Base-by-base conservation (phyloP, 2,888 invertebrate species). In the Drosophila conformis region DNA sequence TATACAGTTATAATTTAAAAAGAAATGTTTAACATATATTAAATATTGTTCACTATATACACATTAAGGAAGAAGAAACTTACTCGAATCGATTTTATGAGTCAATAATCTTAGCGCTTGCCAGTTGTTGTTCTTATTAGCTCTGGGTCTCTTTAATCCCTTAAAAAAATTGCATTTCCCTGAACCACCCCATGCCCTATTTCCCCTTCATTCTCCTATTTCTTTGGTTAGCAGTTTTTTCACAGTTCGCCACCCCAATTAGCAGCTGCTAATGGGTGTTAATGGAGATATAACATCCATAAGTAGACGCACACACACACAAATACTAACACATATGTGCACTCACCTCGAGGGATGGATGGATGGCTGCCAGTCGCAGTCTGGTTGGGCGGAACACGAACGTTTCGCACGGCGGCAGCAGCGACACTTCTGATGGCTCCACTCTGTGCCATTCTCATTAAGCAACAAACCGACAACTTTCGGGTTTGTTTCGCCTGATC, bases 211-310 rank as follows among this genome's bases (percentile, higher is more conserved):
- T 8, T 35, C 18, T 13, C 13, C 4, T 7, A 38, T 21, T 27
- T 48, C 63, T 49, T 2, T 25, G 33, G 36, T 62, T 67, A 49
- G 40, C 56, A 60, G 52, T 59, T 51, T 74, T 72, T 79, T 70
- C 74, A 76, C 83, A 71, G 73, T 67, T 66, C 54, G 56, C 49
- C 73, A 65, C 61, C 38, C 73, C 67, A 65, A 84, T 84, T 84
- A 84, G 85, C 87, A 87, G 87, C 85, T 84, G 83, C 60, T 87
- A 33, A 33, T 33, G 33, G 11, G 33, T 54, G 58, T 68, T 77
- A 76, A 76, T 77, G 15, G 64, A 65, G 60, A 68, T 54, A 64
- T 29, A 76, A 65, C 53, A 58, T 62, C 58, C 59, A 27, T 18
- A 18, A 10, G 29, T 10, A 49, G 15, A 42, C 46, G 48, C 4